These are phyloP conservation scores for Synanthedon formicaeformis DNA, from an alignment of 2,888 invertebrate species.

Conservation along the genomic window DNA sequence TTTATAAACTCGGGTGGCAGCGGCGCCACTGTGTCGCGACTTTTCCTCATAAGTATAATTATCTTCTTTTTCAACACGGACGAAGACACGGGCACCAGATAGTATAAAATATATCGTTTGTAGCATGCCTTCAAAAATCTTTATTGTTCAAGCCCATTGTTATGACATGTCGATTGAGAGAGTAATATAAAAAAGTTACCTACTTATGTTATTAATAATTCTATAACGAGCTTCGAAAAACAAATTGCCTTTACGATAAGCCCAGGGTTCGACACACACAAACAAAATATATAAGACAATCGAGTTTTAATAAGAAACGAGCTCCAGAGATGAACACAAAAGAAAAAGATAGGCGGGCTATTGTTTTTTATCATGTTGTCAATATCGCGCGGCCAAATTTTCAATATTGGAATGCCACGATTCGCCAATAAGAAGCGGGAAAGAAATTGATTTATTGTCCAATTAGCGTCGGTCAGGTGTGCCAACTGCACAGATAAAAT, in stretches of 20 bases:
- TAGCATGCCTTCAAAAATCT: no score
- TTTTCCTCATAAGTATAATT: no score
- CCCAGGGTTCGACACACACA: slow-evolving; percentile 36
- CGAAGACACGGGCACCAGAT: no score
- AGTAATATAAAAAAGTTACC: slow-evolving; percentile 16
- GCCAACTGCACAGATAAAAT: slow-evolving; percentile 71
- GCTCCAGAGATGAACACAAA: slow-evolving; percentile 65
- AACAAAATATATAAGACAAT: slow-evolving; percentile 47
- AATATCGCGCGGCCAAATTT: slow-evolving; percentile 71
- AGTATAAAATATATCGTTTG: no score
- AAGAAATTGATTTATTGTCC: slow-evolving; percentile 71
- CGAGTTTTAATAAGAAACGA: slow-evolving; percentile 65
- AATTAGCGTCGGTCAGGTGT: slow-evolving; percentile 72
- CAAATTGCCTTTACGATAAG: slow-evolving; percentile 68
- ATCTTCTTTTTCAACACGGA: no score
- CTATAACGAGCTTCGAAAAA: slow-evolving; percentile 62
- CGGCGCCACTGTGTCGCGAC: no score
- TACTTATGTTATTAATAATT: slow-evolving; percentile 48
- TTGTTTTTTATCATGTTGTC: slow-evolving; percentile 71
- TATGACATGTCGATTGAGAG: neutral
- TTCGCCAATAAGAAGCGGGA: slow-evolving; percentile 70
- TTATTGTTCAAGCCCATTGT: no score
- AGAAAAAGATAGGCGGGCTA: slow-evolving; percentile 65
- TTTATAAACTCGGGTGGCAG: no score
- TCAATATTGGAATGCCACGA: slow-evolving; percentile 70